Evolutionary conservation across 2,888 invertebrate genomes (phyloP), one percentile per base, ranked within the genome.

Genomic region (Epirrita christyi): DNA sequence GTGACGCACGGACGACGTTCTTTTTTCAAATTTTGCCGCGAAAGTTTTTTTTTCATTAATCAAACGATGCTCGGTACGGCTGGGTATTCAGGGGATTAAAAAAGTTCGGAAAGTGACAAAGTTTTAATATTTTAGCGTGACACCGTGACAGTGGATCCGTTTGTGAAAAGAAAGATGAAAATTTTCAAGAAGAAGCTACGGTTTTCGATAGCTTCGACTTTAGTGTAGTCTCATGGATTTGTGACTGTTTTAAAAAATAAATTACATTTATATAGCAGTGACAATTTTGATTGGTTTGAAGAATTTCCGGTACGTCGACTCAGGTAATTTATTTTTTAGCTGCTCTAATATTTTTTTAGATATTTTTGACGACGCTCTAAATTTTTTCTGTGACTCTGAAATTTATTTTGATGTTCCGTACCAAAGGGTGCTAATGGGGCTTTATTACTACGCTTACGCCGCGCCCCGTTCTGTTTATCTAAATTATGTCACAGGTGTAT

Each of bases 151-250:
- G 91, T 90, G 89, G 86, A 86, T 85, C 84, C 84, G 37, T 85
- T 87, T 73, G 82, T 90, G 73, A 89, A 82, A 65, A 87, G 84
- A 81, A 92, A 90, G 70, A 92, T 92, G 91, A 91, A 89, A 91
- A 74, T 90, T 73, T 92, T 92, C 63, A 92, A 92, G 76, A 92
- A 92, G 73, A 92, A 92, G 64, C 70, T 92, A 9, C 86, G 91
- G 69, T 92, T 92, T 74, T 91, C 91, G 48, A 91, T 92, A 92
- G 76, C 73, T 65, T 77, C 66, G 10, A 42, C 42, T 44, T 53
- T 46, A 29, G 60, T 61, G 49, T 63, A 55, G 27, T 50, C 51
- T 51, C 10, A 42, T 50, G 37, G 21, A 28, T n/a, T 52, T 40
- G 41, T 62, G 51, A 57, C 44, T 44, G 42, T 46, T 61, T 52